Conservation (phyloP, 2,797 vertebrate genomes). For the Anguilla megastoma region DNA sequence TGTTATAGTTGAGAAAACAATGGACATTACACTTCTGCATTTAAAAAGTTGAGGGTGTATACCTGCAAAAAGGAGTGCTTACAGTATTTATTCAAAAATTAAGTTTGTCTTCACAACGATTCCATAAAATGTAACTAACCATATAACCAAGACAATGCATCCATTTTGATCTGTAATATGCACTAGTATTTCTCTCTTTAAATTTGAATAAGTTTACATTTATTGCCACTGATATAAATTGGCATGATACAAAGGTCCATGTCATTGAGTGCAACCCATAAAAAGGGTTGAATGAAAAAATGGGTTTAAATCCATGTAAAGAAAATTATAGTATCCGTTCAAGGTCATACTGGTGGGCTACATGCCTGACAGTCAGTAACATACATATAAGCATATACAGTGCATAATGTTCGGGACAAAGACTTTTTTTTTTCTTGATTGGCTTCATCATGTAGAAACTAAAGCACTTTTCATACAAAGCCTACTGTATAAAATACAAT, state of each 20-base stretch:
- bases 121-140: neutral
- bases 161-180: neutral
- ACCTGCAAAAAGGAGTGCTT: too few species aligned
- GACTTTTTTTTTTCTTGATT: too few species aligned
- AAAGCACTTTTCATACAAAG: too few species aligned
- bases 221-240: neutral
- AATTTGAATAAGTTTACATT: neutral
- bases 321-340: neutral
- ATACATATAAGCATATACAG: neutral
- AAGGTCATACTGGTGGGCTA: neutral
- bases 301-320: neutral
- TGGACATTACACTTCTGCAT: neutral
- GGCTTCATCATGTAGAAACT: too few species aligned
- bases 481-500: too few species aligned
- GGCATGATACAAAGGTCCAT: neutral
- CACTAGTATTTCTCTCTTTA: neutral
- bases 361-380: neutral
- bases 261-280: neutral
- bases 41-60: neutral
- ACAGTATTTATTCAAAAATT: too few species aligned
- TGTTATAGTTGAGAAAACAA: neutral
- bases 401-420: too few species aligned
- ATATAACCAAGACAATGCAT: neutral
- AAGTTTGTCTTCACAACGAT: neutral
- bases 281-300: neutral